Percentiles rank a stretch among this genome's conserved stretches.
Evolutionary conservation across 1,140 invertebrate genomes (phyloP).

Genomic region (Carposina sasakii): DNA sequence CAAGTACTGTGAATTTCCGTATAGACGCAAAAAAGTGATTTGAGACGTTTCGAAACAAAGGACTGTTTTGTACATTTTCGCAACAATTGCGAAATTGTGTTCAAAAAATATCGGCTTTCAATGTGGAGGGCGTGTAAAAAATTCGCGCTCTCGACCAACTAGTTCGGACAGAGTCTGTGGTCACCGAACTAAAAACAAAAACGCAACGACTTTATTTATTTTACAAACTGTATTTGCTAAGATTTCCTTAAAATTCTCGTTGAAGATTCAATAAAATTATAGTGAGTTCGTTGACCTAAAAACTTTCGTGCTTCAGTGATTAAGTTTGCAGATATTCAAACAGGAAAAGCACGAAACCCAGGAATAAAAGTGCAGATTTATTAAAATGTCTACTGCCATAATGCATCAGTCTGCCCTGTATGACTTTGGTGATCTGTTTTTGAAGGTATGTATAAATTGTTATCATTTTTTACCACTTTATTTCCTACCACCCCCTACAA

Average conservation of each 20-base stretch:
- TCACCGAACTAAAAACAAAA: conserved; percentile 65
- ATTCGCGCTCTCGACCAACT: conserved; percentile 55
- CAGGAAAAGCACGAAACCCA: conserved; percentile 41
- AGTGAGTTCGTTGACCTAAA: conserved; percentile 55
- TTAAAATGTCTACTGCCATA: conserved; percentile 72
- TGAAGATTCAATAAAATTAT: conserved; percentile 51
- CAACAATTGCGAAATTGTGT: conserved; percentile 68
- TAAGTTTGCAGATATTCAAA: conserved; percentile 46
- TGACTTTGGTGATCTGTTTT: conserved; percentile 70
- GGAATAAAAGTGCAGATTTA: conserved; percentile 62
- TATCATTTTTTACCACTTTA: conserved; percentile 12
- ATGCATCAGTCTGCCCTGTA: conserved; percentile 73
- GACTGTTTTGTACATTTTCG: conserved; percentile 72
- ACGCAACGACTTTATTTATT: conserved; percentile 51
- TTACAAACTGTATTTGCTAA: conserved; percentile 41
- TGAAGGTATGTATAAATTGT: conserved; percentile 61
- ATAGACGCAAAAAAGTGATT: conserved; percentile 68
- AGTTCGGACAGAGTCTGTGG: conserved; percentile 62
- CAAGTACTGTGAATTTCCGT: conserved; percentile 66
- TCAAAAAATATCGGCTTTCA: conserved; percentile 58
- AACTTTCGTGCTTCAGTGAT: conserved; percentile 58
- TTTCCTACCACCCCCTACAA: too few species aligned
- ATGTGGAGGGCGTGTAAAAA: conserved; percentile 52
- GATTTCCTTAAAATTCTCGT: conserved; percentile 56
- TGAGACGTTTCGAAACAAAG: conserved; percentile 66